Conservation (phyloP, 2,797 vertebrate genomes). For the Delichon dasypus region DNA sequence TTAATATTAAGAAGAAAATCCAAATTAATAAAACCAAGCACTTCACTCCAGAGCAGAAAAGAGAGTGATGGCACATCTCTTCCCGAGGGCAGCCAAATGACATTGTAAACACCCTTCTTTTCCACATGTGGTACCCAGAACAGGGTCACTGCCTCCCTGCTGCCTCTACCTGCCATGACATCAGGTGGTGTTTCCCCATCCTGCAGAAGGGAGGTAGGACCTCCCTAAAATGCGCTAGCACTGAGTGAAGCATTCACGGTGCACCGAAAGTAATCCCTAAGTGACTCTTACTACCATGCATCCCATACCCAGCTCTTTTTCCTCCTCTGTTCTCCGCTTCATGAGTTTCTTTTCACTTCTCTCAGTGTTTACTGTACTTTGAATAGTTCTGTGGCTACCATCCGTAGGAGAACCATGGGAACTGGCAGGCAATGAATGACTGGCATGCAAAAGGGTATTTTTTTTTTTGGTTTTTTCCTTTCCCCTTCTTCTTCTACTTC, state of each 20-base stretch:
- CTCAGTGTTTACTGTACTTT: conserved; percentile 47
- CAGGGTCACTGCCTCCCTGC: neutral
- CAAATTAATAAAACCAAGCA: neutral
- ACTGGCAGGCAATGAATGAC: conserved; percentile 66
- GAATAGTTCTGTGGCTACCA: conserved; percentile 51
- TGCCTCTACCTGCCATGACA: neutral
- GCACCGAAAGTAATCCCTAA: neutral
- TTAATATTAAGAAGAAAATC: neutral
- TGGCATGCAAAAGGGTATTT: conserved; percentile 13
- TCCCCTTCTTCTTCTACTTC: conserved; percentile 19
- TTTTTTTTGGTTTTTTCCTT: neutral
- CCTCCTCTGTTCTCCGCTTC: neutral
- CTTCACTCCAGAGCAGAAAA: neutral
- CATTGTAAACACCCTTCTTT: neutral
- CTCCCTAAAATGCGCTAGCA: neutral
- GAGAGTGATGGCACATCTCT: neutral
- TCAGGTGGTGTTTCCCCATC: neutral
- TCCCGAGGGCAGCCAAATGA: neutral
- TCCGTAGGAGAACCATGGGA: conserved; percentile 65
- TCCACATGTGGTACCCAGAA: neutral
- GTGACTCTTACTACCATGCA: neutral
- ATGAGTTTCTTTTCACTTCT: conserved; percentile 41
- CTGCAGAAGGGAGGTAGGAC: neutral
- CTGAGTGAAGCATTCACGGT: neutral
- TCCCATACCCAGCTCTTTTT: neutral